phyloP scores from a whole-genome alignment of 1,140 invertebrate genomes.

The Pinna nobilis region DNA sequence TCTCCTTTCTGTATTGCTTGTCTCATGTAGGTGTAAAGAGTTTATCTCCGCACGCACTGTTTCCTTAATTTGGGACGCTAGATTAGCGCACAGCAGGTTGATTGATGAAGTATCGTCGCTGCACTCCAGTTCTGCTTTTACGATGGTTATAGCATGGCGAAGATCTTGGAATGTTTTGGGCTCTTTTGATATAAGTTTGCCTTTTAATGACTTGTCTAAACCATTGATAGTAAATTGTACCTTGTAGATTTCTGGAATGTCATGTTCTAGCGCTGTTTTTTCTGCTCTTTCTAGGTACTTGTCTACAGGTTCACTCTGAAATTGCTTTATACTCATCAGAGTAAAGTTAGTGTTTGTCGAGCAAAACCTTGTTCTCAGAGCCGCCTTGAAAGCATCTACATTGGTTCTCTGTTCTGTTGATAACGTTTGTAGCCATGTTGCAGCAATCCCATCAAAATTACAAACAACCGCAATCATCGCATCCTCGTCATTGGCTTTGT shows the following conservation, averaged over 20 bases:
- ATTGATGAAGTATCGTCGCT: background rate
- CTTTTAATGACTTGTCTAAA: background rate
- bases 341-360: background rate
- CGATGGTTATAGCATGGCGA: background rate
- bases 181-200: background rate
- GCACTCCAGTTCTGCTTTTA: background rate
- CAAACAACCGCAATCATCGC: background rate
- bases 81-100: no score
- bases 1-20: background rate
- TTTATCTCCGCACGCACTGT: background rate
- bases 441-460: conserved; percentile 14
- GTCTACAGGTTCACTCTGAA: background rate
- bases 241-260: background rate
- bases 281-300: conserved; percentile 6
- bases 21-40: background rate
- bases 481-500: background rate
- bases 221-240: conserved; percentile 1
- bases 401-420: background rate
- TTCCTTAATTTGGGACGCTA: background rate
- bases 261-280: background rate
- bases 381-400: background rate
- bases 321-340: background rate
- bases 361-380: background rate
- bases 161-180: conserved; percentile 8
- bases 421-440: conserved; percentile 8